Evolutionary conservation across 2,888 invertebrate species (phyloP), one percentile per base, ranked within the genome.

Genomic region (Pseudococcus viburni): DNA sequence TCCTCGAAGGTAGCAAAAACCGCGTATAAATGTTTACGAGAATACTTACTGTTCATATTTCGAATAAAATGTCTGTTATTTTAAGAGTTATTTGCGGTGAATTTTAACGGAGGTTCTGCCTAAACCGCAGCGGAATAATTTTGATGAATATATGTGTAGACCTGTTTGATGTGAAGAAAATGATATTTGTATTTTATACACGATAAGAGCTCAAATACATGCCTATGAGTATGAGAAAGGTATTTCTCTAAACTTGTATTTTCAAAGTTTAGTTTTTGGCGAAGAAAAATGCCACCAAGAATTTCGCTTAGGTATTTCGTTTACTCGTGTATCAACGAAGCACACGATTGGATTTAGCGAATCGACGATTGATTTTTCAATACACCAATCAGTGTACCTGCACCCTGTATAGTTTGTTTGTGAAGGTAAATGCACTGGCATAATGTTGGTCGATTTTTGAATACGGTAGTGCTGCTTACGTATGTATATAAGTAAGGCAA

Each of bases 341-440:
- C 1, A 33, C 55, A 2, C 73, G 33, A 73, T n/a, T n/a, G n/a
- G n/a, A n/a, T 19, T 73, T 17, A 19, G 33, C 15, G 39, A 26
- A 26, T 33, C 33, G 17, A 55, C 55, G 73, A 73, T 73, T 73
- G 73, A 73, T 73, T 73, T 73, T 73, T 73, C 39, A 55, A n/a
- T n/a, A n/a, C n/a, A 15, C 55, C n/a, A n/a, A 55, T n/a, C n/a
- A 15, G n/a, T 12, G 11, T 33, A 33, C 26, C 11, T 51, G 51
- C 4, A 51, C 51, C 15, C 12, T 51, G 51, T 51, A n/a, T 55
- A 73, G 12, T 33, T 33, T 73, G 73, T 73, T 73, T 33, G 33
- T 73, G 26, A 3, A 17, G 26, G 12, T 26, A 12, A 55, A n/a
- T 73, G 5, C 17, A 33, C 15, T 33, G 42, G 42, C 9, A 15